Conservation (phyloP, 2,888 invertebrate species). For the Corythucha ciliata region DNA sequence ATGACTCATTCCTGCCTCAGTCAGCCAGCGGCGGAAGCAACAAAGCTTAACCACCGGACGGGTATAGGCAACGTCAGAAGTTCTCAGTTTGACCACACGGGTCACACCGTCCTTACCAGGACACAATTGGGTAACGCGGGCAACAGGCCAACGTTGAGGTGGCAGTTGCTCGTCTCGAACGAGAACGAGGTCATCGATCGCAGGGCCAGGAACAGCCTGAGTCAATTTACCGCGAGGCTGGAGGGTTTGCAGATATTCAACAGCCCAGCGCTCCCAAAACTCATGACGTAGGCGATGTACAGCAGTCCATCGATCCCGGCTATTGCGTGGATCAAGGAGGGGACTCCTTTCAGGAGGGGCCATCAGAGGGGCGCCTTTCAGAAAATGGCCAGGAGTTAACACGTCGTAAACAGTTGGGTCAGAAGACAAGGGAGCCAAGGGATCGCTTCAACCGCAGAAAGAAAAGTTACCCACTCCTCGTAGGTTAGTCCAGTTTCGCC, state of each 20-base stretch:
- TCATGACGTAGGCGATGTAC: constrained; percentile 35
- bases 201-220: constrained; percentile 23
- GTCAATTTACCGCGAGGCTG: constrained; percentile 36
- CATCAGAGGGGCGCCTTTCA: too few relatives aligned
- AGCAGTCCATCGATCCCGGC: constrained; percentile 34
- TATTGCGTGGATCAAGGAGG: constrained; percentile 20
- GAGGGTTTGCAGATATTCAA: constrained; percentile 34
- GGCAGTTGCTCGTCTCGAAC: constrained; percentile 34
- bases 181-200: too few relatives aligned
- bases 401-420: too few relatives aligned
- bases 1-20: too few relatives aligned
- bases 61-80: constrained; percentile 24
- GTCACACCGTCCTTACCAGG: constrained; percentile 35
- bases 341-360: too few relatives aligned
- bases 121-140: constrained; percentile 31
- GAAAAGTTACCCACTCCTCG: too few relatives aligned
- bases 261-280: constrained; percentile 35
- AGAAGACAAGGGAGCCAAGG: too few relatives aligned
- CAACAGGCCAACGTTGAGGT: constrained; percentile 35
- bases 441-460: too few relatives aligned
- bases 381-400: too few relatives aligned
- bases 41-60: too few relatives aligned
- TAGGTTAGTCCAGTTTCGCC: too few relatives aligned
- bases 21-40: too few relatives aligned
- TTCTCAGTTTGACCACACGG: constrained; percentile 33